These are phyloP conservation scores for Drosophila arawakana DNA, from an alignment of 1,140 invertebrate genomes.

Conservation along the genomic window DNA sequence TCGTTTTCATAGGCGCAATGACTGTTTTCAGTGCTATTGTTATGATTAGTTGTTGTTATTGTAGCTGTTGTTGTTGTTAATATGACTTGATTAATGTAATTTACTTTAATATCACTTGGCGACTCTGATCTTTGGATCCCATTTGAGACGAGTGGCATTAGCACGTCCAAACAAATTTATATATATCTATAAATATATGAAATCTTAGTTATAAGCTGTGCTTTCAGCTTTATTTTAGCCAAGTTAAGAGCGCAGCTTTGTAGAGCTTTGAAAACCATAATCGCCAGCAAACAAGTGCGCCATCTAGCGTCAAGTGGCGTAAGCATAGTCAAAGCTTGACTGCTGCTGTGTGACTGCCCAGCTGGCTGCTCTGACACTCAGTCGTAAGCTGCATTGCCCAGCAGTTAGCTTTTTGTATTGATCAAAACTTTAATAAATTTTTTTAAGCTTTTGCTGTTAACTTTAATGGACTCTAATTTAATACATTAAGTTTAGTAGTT, in stretches of 20 bases:
- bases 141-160: conserved; percentile 46
- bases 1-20: conserved; percentile 34
- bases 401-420: conserved; percentile 7
- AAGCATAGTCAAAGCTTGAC: conserved; percentile 11
- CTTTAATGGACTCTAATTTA: not conserved
- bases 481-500: not conserved
- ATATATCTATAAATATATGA: not conserved
- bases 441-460: not conserved
- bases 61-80: conserved; percentile 8
- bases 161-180: not conserved
- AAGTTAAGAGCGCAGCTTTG: conserved; percentile 21
- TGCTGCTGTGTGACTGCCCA: not conserved
- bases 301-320: conserved; percentile 7
- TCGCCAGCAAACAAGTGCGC: not conserved
- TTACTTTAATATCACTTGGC: conserved; percentile 55
- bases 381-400: not conserved
- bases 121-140: conserved; percentile 65
- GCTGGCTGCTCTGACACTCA: conserved; percentile 16
- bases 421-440: too few species aligned
- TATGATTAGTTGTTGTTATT: not conserved
- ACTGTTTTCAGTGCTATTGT: conserved; percentile 38
- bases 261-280: not conserved
- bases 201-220: not conserved
- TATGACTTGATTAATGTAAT: conserved; percentile 40
- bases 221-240: conserved; percentile 19